Evolutionary conservation across 2,113 vertebrate species (phyloP), one percentile per base, ranked within the genome.

Genomic region (Steatornis caripensis): DNA sequence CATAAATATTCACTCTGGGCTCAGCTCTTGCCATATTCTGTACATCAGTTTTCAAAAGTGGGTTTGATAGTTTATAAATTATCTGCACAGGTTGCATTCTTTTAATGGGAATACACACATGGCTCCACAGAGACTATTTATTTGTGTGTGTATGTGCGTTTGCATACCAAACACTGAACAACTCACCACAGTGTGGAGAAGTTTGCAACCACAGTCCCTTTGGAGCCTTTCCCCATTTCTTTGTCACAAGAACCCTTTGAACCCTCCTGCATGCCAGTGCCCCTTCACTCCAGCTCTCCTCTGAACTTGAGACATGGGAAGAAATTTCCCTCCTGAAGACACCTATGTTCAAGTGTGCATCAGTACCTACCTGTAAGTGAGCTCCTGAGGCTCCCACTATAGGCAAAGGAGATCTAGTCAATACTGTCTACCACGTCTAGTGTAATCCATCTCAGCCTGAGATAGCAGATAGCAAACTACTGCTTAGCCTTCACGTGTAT

Each of bases 1-100:
- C 74, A 79, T 86, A 88, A 94, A 86, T 91, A 90, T 51, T 90
- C 53, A 75, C 48, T 81, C 43, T 74, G 55, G 55, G 70, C 49
- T 61, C 69, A 75, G 34, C 22, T 71, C 27, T 82, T 89, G 41
- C 36, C 15, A 11, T 58, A 55, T 93, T 83, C 76, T 81, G 43
- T 62, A 53, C n/a, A 74, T 15, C 27, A 71, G 15, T 51, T 94
- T 85, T 81, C 70, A 71, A 55, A 84, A 92, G 37, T n/a, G 39
- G 17, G 5, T 41, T 90, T 84, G 60, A 77, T 57, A 75, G 14
- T 64, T 84, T 45, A 46, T 41, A 72, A 86, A 61, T 87, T 85
- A 18, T 29, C 70, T 89, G 55, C 75, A 55, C n/a, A 65, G 26
- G 30, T 68, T 77, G 29, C 49, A 65, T 90, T 93, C 32, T 76